These are phyloP conservation scores for Anguilla megastoma DNA, from an alignment of 2,797 vertebrate genomes.

Conservation along the genomic window DNA sequence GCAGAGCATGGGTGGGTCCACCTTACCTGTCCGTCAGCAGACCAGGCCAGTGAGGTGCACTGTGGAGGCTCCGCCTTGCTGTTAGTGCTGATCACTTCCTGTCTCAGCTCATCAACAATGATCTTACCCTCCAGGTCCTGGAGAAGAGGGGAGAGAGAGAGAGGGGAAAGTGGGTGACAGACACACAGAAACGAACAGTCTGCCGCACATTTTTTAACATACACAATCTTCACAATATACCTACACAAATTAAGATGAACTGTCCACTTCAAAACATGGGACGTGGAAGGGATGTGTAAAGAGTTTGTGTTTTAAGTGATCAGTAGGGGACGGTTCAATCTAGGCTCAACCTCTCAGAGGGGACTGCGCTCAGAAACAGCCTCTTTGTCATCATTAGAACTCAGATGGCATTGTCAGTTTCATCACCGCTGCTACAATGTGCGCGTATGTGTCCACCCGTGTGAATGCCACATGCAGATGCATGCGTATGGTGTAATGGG, in stretches of 20 bases:
- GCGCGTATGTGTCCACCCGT: not conserved
- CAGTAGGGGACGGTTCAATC: too few species aligned
- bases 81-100: constrained; percentile 96
- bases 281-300: not conserved
- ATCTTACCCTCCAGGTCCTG: constrained; percentile 96
- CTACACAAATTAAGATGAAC: not conserved
- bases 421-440: constrained; percentile 63
- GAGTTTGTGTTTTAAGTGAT: not conserved
- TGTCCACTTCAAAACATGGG: not conserved
- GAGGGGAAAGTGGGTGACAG: not conserved
- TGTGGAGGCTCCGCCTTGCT: constrained; percentile 94
- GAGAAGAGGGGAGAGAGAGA: not conserved
- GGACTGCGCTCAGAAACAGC: constrained; percentile 78
- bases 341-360: too few species aligned
- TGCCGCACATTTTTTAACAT: not conserved
- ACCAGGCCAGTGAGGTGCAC: constrained; percentile 92
- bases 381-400: constrained; percentile 78
- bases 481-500: not conserved
- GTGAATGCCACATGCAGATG: not conserved
- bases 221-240: not conserved
- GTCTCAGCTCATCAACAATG: constrained; percentile 93
- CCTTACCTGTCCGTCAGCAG: constrained; percentile 92
- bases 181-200: not conserved
- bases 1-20: not conserved
- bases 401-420: constrained; percentile 68